Evolutionary conservation across 1,140 invertebrate species (phyloP).

Genomic region (Scaptomyza pallida): DNA sequence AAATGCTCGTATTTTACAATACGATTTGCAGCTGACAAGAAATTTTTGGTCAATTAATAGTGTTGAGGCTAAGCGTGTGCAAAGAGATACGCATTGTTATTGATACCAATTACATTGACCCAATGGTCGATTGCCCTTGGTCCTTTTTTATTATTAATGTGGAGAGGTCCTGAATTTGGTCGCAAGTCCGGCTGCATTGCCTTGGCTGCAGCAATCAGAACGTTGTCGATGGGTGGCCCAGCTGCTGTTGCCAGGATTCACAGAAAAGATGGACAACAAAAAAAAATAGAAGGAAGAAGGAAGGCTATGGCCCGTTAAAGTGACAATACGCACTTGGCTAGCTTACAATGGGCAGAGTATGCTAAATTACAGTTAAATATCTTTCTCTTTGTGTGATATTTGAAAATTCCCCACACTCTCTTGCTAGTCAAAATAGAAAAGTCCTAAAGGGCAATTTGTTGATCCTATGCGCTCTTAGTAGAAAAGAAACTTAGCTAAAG

Average conservation of each 20-base stretch:
- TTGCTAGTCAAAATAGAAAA: no score
- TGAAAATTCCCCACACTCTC: no score
- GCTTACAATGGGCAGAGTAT: slow-evolving; percentile 20
- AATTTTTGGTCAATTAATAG: neutral
- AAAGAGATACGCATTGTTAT: neutral
- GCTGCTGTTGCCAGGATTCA: slow-evolving; percentile 41
- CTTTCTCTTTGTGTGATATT: no score
- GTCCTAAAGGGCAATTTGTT: no score
- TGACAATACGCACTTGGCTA: slow-evolving; percentile 38
- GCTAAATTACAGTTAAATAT: no score
- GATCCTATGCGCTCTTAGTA: no score
- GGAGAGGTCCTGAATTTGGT: slow-evolving; percentile 13
- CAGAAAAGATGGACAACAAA: slow-evolving; percentile 8
- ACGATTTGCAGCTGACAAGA: no score
- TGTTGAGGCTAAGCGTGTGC: neutral
- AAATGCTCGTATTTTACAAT: no score
- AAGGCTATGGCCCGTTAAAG: slow-evolving; percentile 32
- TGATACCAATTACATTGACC: slow-evolving; percentile 32
- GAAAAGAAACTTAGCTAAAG: no score
- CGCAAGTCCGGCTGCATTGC: slow-evolving; percentile 25
- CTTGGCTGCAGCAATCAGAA: slow-evolving; percentile 25
- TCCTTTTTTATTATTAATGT: slow-evolving; percentile 23
- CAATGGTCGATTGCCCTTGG: slow-evolving; percentile 18
- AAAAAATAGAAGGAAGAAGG: slow-evolving; percentile 10
- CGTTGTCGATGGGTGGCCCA: slow-evolving; percentile 44